Base-by-base conservation (phyloP, 1,140 invertebrate genomes). In the Grapholita molesta region DNA sequence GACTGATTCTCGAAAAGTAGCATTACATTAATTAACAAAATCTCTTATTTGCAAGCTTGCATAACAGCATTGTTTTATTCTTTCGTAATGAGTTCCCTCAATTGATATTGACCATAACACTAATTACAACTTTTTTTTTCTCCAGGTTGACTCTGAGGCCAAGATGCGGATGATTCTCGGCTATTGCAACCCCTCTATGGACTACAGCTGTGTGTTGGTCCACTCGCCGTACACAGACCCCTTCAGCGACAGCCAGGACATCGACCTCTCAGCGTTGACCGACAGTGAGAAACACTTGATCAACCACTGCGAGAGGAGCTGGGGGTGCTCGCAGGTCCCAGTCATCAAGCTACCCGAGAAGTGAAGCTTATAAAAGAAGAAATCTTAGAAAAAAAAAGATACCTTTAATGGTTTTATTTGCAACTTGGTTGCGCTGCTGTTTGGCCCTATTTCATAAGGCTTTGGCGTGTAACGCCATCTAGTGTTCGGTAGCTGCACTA, bases 281-380 rank as follows among this genome's bases (percentile, higher is more conserved):
- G 92, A 91, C 28, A 74, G 91, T 0, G 93, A 94, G 69, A 92
- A 86, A 75, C 83, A 92, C 67, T 68, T 94, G 66, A 91, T 93
- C 32, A 92, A 94, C 65, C 92, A 93, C 78, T 94, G 93, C 71
- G 93, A 94, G 70, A 85, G 82, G n/a, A 92, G 89, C 72, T 93
- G 93, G 93, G 92, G 90, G 67, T 83, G 86, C 57, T 84, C 90
- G 2, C 86, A 91, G 48, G 85, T 92, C 52, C 93, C 93, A 68
- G 90, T 94, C 69, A 92, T 94, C 61, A 92, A 93, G 80, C 74
- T 94, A 66, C 93, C 94, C 21, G 92, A 92, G 69, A 92, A 93
- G 88, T 94, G 93, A 90, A 83, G 52, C 52, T 21, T 35, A 33
- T 35, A 69, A 74, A 73, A 48, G 66, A 57, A 69, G 42, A 69